These are phyloP conservation scores for Drosophila engyochracea DNA, from an alignment of 2,888 invertebrate species.

Conservation along the genomic window DNA sequence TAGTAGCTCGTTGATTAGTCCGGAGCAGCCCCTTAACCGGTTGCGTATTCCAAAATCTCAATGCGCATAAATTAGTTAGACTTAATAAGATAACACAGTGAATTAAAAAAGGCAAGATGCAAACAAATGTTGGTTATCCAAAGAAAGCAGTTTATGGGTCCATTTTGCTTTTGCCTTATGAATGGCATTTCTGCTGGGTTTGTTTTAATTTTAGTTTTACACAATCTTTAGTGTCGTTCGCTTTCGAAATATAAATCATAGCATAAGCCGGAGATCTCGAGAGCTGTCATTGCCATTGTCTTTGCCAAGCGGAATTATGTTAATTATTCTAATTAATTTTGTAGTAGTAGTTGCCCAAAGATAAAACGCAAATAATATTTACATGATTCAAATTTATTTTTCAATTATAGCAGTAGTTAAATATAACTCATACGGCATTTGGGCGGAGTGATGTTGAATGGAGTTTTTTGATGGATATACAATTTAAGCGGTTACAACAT, in stretches of 20 bases:
- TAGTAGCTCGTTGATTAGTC: conserved; percentile 46
- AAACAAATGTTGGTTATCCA: conserved; percentile 57
- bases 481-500: background rate
- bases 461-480: background rate
- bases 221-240: conserved; percentile 46
- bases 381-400: background rate
- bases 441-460: too few relatives aligned
- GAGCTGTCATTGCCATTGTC: conserved; percentile 3
- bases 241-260: conserved; percentile 51
- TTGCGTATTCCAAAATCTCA: conserved; percentile 29
- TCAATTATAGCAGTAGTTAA: background rate
- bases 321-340: conserved; percentile 30
- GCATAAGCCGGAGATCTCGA: conserved; percentile 3
- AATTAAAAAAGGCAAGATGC: conserved; percentile 32
- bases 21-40: conserved; percentile 38
- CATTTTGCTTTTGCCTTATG: conserved; percentile 3
- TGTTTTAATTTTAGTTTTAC: conserved; percentile 40
- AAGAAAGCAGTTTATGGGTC: conserved; percentile 63
- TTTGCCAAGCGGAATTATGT: conserved; percentile 27
- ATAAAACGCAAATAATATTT: conserved; percentile 16
- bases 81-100: conserved; percentile 26
- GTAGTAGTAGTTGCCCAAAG: background rate
- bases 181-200: conserved; percentile 1
- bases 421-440: background rate
- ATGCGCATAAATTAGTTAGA: conserved; percentile 63